Conservation (phyloP, 2,888 invertebrate species). For the Tetramorium bicarinatum region DNA sequence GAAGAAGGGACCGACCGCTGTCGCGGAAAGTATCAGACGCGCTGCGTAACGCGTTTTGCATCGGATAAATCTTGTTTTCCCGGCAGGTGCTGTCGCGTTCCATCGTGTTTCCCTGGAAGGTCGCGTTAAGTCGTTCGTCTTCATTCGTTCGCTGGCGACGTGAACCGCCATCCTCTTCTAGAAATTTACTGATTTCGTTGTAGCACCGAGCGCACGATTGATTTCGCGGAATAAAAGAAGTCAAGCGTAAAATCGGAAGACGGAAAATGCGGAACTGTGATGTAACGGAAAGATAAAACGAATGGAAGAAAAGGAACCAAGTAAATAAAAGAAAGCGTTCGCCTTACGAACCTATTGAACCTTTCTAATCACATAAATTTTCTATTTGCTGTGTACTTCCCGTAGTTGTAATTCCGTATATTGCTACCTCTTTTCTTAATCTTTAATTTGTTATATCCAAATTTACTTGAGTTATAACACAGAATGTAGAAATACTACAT, state of each 20-base stretch:
- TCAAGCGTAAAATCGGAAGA: conserved; percentile 23
- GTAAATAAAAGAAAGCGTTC: conserved; percentile 29
- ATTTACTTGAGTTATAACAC: neutral
- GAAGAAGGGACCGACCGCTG: conserved; percentile 48
- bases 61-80: conserved; percentile 61
- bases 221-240: conserved; percentile 45
- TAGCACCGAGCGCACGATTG: conserved; percentile 27
- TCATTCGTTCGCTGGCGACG: conserved; percentile 37
- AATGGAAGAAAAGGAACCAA: neutral
- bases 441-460: neutral
- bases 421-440: neutral
- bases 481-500: neutral
- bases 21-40: conserved; percentile 51
- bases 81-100: conserved; percentile 29
- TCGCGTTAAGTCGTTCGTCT: conserved; percentile 47
- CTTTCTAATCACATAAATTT: conserved; percentile 26
- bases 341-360: neutral
- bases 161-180: conserved; percentile 20
- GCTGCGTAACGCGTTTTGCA: conserved; percentile 54
- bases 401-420: neutral
- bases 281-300: conserved; percentile 15
- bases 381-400: neutral
- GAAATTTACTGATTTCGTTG: conserved; percentile 39
- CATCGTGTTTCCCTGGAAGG: conserved; percentile 18
- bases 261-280: neutral